Conservation (phyloP, 2,888 invertebrate species). For the Drosophila mimica region DNA sequence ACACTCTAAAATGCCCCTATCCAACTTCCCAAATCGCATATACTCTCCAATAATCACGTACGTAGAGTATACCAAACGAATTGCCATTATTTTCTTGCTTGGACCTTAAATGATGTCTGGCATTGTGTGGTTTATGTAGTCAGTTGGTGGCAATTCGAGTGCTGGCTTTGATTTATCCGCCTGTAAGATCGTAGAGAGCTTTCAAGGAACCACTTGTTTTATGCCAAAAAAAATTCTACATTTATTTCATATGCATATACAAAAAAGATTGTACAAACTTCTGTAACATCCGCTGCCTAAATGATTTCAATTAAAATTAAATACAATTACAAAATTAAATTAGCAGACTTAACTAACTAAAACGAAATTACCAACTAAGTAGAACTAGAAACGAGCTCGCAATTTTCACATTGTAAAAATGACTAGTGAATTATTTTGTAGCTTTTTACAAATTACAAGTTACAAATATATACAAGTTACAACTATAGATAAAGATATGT, state of each 20-base stretch:
- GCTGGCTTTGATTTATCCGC: slow-evolving; percentile 38
- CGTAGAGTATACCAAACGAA: slow-evolving; percentile 15
- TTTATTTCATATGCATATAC: slow-evolving; percentile 45
- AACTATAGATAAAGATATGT: slow-evolving; percentile 8
- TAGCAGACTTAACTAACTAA: slow-evolving; percentile 48
- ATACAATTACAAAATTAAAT: slow-evolving; percentile 34
- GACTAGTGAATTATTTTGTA: slow-evolving; percentile 81
- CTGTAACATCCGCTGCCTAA: slow-evolving; percentile 57
- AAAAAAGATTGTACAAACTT: slow-evolving; percentile 35
- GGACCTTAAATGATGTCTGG: slow-evolving; percentile 30
- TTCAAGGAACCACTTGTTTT: not conserved
- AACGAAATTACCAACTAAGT: slow-evolving; percentile 31
- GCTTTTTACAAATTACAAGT: slow-evolving; percentile 49
- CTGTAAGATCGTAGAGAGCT: slow-evolving; percentile 7
- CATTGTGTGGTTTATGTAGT: slow-evolving; percentile 20
- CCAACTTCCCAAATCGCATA: not conserved
- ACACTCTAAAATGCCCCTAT: too few species aligned
- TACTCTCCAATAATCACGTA: not conserved
- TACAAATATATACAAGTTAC: slow-evolving; percentile 52
- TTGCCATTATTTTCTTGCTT: slow-evolving; percentile 12
- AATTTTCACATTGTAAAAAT: slow-evolving; percentile 82
- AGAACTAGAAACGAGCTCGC: slow-evolving; percentile 77
- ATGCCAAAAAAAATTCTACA: slow-evolving; percentile 29
- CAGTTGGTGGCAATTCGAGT: slow-evolving; percentile 5
- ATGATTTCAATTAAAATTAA: slow-evolving; percentile 19